A percentile compares a stretch with the other conserved stretches of the same genome.
These are phyloP conservation scores for Autographa gamma DNA, from an alignment of 2,888 invertebrate species.

Conservation along the genomic window DNA sequence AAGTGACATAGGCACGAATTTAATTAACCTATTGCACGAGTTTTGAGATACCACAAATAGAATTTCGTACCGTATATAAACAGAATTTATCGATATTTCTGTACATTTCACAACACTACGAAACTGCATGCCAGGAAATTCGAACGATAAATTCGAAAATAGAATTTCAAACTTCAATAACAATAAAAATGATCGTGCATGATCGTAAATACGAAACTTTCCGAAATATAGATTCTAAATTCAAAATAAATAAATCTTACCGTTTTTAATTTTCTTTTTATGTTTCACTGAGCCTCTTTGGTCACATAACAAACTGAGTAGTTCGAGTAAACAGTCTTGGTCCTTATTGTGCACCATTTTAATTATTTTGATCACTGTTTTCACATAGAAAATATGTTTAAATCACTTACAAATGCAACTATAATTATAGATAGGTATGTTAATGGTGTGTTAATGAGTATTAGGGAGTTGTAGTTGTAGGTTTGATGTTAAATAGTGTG, in stretches of 20 bases:
- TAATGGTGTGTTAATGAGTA: background rate
- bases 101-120: conserved; percentile 37
- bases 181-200: conserved; percentile 37
- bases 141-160: conserved; percentile 43
- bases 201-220: conserved; percentile 43
- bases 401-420: background rate
- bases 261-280: conserved; percentile 64
- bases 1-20: conserved; percentile 48
- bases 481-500: conserved; percentile 17
- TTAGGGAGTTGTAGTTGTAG: conserved; percentile 11
- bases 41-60: conserved; percentile 12
- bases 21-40: conserved; percentile 53
- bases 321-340: conserved; percentile 76
- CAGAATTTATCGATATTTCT: conserved; percentile 10
- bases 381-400: background rate
- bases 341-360: conserved; percentile 79
- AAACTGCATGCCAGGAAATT: conserved; percentile 21
- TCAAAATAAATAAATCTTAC: conserved; percentile 64
- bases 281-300: conserved; percentile 67
- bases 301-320: conserved; percentile 77
- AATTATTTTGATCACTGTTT: background rate
- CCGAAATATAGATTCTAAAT: conserved; percentile 42
- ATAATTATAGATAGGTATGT: conserved; percentile 19
- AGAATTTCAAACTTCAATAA: conserved; percentile 43
- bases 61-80: background rate